Base-by-base conservation (phyloP, 2,113 vertebrate genomes). In the Laticauda laticaudata region DNA sequence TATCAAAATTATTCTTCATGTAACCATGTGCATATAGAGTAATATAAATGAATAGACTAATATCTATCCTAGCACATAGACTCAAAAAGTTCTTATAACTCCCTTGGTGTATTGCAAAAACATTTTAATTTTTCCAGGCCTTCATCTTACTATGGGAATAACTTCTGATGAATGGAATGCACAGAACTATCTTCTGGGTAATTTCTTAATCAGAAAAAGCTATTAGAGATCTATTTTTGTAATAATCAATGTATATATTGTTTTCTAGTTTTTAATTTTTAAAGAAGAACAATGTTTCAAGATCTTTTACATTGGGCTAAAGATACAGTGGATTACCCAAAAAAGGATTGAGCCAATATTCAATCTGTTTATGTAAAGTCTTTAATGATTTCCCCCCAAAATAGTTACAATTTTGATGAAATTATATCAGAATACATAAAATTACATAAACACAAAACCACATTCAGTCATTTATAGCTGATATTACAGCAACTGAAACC, bases 221-320 rank as follows among this genome's bases (percentile, higher is more conserved):
- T 97, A 96, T 96, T 97, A 97, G 95, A 97, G 93, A 95, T 96
- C 95, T 95, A 94, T 97, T 75, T 97, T 95, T 97, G 91, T 95
- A 97, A 96, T 92, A 97, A 94, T 97, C 95, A 98, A 97, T 96
- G 96, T 97, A 95, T 96, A 88, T 95, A 97, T 96, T 97, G 96
- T 97, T 97, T 96, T 93, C 94, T 96, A 91, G 92, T 94, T 88
- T 91, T 91, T 93, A 94, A 93, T 94, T 91, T 91, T 93, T 94
- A 93, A 91, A 92, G 93, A 15, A 53, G 39, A 20, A 53, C 59
- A 57, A 88, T 95, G 95, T 93, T 59, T 39, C 20, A 95, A 97
- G 93, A 94, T 95, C 57, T 96, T 96, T 94, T 94, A 93, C 93
- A 94, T 97, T 93, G 93, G 94, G 91, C 90, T 94, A 92, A 94